phyloP scores from a whole-genome alignment of 2,113 vertebrate species.

The Falco punctatus region DNA sequence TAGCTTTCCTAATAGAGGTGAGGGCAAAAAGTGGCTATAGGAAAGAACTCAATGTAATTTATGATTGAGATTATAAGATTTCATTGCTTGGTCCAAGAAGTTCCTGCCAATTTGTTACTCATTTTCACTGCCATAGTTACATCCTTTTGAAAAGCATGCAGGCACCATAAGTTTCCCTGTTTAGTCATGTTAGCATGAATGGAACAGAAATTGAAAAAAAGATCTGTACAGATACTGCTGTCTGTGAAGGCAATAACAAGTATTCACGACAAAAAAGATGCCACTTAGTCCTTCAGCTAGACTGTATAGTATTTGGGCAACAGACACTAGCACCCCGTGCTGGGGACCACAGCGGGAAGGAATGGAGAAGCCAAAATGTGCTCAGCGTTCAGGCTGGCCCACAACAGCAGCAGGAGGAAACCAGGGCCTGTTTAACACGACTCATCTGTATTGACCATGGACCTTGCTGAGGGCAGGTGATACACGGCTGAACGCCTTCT shows the following conservation, averaged over 20 bases:
- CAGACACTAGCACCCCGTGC: accelerated
- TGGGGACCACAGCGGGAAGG: not conserved
- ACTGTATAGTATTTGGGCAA: not conserved
- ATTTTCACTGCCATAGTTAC: not conserved
- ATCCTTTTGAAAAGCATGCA: not conserved
- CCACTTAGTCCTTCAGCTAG: not conserved
- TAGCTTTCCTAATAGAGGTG: not conserved
- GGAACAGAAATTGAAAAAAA: not conserved
- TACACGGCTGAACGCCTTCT: not conserved
- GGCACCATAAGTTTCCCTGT: not conserved
- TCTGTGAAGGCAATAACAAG: not conserved
- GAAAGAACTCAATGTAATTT: not conserved
- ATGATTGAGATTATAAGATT: not conserved
- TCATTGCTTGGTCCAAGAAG: not conserved
- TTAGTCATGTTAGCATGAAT: not conserved
- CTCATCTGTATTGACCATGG: not conserved
- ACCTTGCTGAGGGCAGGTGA: not conserved
- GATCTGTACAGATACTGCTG: not conserved
- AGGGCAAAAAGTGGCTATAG: not conserved
- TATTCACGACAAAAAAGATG: not conserved
- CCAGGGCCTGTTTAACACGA: accelerated
- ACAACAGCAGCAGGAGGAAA: not conserved
- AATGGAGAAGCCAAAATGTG: not conserved
- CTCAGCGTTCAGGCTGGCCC: not conserved
- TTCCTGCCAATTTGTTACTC: not conserved